Base-by-base conservation (phyloP, 2,888 invertebrate species). In the Gonocerus acuteangulatus region DNA sequence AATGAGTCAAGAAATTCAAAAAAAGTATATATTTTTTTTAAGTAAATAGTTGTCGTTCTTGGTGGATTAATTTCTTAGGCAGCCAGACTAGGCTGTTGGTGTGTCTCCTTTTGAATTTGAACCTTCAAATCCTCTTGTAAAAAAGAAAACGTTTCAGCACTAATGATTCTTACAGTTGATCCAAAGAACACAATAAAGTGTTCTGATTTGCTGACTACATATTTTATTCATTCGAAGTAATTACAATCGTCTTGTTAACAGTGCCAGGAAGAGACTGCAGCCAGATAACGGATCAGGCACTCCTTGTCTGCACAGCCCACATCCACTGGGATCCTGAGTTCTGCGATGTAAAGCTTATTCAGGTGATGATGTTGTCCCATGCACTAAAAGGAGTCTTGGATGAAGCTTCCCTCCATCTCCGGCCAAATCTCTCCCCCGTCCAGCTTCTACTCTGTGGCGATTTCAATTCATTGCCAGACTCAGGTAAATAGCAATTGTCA, bases 311-410 rank as follows among this genome's bases (percentile, higher is more conserved):
- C 76, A 99, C 96, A 27, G 96, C 97, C 34, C 99, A 99, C 77
- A 94, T 99, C 70, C 97, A 99, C 76, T 99, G 99, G 99, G 97
- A 99, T 80, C 99, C 99, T 0, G 96, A 99, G 78, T 97, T 88
- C 77, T 95, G 96, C 75, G 99, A 99, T 77, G 99, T 99, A 49
- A 99, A 99, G 77, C 82, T 99, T 48, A 95, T 99, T 68, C 99
- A 99, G 77, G 95, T 97, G 90, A 96, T 99, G 95, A 96, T 99
- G 96, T 78, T 99, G 69, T 89, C 94, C 77, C 89, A 93, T 74
- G 96, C 97, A 75, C 79, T 99, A 69, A 85, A 89, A 72, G 81
- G 83, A 65, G 91, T 95, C 66, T 79, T 92, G 66, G 91, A 94
- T 71, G 90, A 92, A 74, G 87, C 89, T 34, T 85, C 87, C 66